Conservation (phyloP, 1,140 invertebrate genomes). For the Hesperophylax magnus region DNA sequence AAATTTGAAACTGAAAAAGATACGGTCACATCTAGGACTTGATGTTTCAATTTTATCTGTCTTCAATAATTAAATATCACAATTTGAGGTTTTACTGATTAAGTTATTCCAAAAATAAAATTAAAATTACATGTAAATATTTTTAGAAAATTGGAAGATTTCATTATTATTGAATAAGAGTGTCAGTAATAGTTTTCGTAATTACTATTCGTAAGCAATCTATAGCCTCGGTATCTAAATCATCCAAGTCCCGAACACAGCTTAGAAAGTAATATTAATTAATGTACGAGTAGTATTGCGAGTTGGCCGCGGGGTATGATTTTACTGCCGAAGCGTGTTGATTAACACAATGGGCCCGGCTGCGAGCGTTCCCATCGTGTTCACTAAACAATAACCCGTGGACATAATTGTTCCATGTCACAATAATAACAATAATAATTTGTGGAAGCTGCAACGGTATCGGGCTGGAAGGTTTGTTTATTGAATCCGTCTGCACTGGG, state of each 20-base stretch:
- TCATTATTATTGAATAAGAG: too few species aligned
- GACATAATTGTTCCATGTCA: conserved; percentile 42
- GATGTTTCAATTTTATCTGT: too few species aligned
- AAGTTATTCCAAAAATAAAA: too few species aligned
- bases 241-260: background rate
- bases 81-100: too few species aligned
- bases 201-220: too few species aligned
- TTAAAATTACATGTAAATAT: too few species aligned
- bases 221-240: too few species aligned
- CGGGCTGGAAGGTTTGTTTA: conserved; percentile 28
- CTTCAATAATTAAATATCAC: too few species aligned
- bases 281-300: conserved; percentile 32
- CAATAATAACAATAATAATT: conserved; percentile 33
- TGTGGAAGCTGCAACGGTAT: conserved; percentile 24
- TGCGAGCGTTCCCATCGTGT: conserved; percentile 36
- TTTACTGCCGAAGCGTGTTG: conserved; percentile 44
- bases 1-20: too few species aligned
- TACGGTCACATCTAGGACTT: too few species aligned
- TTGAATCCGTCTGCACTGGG: conserved; percentile 16
- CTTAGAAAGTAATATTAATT: conserved; percentile 41
- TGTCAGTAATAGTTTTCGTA: too few species aligned
- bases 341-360: conserved; percentile 37
- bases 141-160: too few species aligned
- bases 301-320: conserved; percentile 8
- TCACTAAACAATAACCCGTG: conserved; percentile 39